Evolutionary conservation across 2,797 vertebrate species (phyloP).

Genomic region (Esox masquinongy): DNA sequence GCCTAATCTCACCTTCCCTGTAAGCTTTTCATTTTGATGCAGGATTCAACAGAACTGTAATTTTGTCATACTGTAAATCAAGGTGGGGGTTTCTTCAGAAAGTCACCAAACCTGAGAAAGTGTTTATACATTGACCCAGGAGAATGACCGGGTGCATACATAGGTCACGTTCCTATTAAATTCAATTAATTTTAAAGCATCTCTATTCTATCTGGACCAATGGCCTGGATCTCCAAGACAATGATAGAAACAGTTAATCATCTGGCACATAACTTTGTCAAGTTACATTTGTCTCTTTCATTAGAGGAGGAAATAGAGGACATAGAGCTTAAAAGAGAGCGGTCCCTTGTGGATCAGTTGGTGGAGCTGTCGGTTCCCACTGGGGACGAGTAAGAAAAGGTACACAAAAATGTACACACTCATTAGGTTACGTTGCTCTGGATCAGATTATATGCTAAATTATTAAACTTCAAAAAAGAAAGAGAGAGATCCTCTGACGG

Average conservation of each 20-base stretch:
- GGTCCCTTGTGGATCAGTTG: neutral
- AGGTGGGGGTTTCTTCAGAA: neutral
- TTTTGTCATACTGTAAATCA: neutral
- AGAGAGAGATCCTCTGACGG: neutral
- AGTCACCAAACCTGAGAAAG: neutral
- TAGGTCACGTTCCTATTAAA: neutral
- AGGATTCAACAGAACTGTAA: too few relatives aligned
- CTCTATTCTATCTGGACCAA: neutral
- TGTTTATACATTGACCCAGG: neutral
- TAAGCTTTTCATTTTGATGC: neutral
- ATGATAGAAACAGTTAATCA: conserved; percentile 15
- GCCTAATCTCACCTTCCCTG: neutral
- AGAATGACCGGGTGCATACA: neutral
- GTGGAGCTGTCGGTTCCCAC: too few relatives aligned
- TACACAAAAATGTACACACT: too few relatives aligned
- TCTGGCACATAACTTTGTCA: too few relatives aligned
- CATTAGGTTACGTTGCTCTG: too few relatives aligned
- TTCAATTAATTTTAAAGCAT: neutral
- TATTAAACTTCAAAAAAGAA: too few relatives aligned
- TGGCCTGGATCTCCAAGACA: neutral
- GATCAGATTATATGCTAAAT: too few relatives aligned
- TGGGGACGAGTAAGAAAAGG: too few relatives aligned
- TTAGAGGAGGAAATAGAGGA: neutral
- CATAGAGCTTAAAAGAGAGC: conserved; percentile 12
- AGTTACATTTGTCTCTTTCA: too few relatives aligned